Conservation (phyloP, 2,113 vertebrate genomes). For the Hippopotamus amphibius region DNA sequence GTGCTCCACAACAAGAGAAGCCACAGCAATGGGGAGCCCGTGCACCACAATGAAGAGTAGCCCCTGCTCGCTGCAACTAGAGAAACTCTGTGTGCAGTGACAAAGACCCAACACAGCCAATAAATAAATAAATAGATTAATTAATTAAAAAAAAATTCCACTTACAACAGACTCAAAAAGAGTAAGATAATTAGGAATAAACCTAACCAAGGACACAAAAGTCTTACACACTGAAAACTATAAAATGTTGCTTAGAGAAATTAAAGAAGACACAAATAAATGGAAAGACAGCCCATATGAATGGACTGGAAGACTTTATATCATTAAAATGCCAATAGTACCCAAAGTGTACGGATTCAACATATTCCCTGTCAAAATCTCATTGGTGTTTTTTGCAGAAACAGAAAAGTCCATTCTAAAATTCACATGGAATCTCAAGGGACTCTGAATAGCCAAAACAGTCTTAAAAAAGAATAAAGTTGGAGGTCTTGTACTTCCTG, state of each 20-base stretch:
- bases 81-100: no score
- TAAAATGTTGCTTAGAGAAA: not conserved
- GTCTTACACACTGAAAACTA: not conserved
- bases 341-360: not conserved
- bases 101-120: no score
- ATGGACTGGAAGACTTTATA: not conserved
- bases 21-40: no score
- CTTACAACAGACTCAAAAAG: not conserved
- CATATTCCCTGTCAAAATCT: not conserved
- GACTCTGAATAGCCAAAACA: not conserved
- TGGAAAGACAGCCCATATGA: not conserved
- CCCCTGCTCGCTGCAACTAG: no score
- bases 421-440: not conserved
- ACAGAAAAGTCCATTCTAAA: not conserved
- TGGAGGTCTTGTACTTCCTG: not conserved
- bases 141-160: not conserved
- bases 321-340: not conserved
- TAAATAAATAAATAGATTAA: no score
- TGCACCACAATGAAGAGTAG: no score
- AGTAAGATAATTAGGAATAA: slow-evolving; percentile 25
- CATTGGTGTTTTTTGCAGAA: not conserved
- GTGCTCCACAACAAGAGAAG: no score
- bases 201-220: not conserved
- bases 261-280: not conserved
- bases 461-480: not conserved